phyloP scores from a whole-genome alignment of 35 echinoderm and acorn worm species.

The Diadema setosum region DNA sequence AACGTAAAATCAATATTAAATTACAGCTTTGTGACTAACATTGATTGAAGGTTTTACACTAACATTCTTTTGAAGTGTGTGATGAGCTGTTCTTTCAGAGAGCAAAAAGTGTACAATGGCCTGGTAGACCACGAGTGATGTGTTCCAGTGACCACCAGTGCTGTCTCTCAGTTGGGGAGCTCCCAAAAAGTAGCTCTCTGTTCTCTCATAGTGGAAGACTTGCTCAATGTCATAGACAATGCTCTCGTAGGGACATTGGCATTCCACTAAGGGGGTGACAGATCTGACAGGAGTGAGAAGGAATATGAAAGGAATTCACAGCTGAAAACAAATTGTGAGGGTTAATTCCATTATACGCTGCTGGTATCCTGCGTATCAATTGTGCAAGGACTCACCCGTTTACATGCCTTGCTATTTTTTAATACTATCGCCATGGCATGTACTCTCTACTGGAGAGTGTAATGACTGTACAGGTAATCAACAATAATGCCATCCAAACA shows the following conservation, averaged over 20 bases:
- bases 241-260: not conserved
- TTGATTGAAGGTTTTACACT: not conserved
- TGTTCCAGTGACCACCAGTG: not conserved
- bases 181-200: not conserved
- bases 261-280: not conserved
- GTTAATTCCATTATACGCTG: too few relatives aligned
- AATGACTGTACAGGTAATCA: too few relatives aligned
- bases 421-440: too few relatives aligned
- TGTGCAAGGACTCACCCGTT: too few relatives aligned
- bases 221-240: not conserved
- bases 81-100: not conserved
- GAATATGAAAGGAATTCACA: too few relatives aligned
- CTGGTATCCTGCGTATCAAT: too few relatives aligned
- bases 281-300: too few relatives aligned
- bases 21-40: not conserved
- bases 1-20: not conserved
- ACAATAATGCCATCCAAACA: too few relatives aligned
- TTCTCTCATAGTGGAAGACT: not conserved
- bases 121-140: constrained; percentile 31
- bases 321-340: too few relatives aligned
- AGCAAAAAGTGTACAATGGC: not conserved
- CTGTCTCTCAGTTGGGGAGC: not conserved
- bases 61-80: not conserved
- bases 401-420: too few relatives aligned
- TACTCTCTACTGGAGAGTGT: too few relatives aligned